phyloP scores from a whole-genome alignment of 2,113 vertebrate species.

The Balaeniceps rex region DNA sequence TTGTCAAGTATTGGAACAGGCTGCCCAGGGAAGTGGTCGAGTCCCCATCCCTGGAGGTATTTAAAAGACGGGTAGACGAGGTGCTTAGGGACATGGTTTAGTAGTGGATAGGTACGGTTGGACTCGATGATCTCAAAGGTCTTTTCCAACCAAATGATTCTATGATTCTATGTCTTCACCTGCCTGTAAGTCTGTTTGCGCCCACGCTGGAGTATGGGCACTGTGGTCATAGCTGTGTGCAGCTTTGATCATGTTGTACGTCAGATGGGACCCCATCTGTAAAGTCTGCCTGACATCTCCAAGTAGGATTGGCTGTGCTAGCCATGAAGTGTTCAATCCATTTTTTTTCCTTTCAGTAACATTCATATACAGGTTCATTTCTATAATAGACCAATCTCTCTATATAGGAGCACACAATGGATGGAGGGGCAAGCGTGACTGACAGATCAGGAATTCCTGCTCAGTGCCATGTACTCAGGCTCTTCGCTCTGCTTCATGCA shows the following conservation, averaged over 20 bases:
- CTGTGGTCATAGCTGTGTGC: neutral
- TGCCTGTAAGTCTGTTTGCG: neutral
- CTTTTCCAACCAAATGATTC: too few species aligned
- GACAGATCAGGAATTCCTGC: neutral
- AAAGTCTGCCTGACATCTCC: neutral
- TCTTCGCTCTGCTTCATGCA: neutral
- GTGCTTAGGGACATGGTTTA: too few species aligned
- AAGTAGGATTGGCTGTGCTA: neutral
- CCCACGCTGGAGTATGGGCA: neutral
- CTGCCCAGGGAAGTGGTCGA: too few species aligned
- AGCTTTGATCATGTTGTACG: fast-evolving
- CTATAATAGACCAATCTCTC: neutral
- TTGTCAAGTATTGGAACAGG: too few species aligned
- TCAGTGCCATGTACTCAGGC: neutral
- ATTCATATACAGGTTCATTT: neutral
- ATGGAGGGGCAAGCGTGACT: neutral
- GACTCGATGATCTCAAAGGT: too few species aligned
- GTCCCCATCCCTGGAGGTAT: too few species aligned
- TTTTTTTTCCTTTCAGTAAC: neutral
- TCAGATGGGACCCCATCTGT: neutral
- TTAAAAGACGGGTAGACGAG: too few species aligned
- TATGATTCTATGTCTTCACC: too few species aligned
- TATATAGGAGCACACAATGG: fast-evolving
- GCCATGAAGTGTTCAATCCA: neutral
- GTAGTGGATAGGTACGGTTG: too few species aligned